Evolutionary conservation across 2,888 invertebrate genomes (phyloP), one percentile per base, ranked within the genome.

Genomic region (Mechanitis messenoides): DNA sequence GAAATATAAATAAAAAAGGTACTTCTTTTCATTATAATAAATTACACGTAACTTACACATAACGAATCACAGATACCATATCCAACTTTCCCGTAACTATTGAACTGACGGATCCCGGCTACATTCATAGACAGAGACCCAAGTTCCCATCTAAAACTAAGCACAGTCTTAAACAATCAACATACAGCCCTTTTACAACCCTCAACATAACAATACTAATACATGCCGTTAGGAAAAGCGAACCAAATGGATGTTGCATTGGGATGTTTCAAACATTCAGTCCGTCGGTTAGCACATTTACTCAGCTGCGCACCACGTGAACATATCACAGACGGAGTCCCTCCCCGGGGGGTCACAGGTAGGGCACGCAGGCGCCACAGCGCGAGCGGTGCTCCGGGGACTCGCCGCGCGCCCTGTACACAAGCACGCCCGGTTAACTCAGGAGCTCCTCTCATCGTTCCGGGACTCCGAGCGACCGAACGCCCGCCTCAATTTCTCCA

Each of bases 401-500:
- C 67, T 78, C 87, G 65, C 85, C 87, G 74, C 83, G 83, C 79
- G 85, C 86, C 88, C 88, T 87, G 88, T 77, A 87, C 87, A 88
- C 83, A 87, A 84, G 84, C 87, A 87, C 79, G 76, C 78, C 78
- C 70, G 68, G 71, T 83, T 84, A 81, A 73, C 91, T 92, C 92
- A 93, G 81, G 91, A 92, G 76, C 90, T 84, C 66, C 90, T 78
- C 82, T 90, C 83, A 77, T 85, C 87, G 62, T 79, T 76, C 38
- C 84, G 90, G 62, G 90, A 85, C 57, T 91, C 91, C 70, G 89
- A 84, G 71, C 92, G 92, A 71, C 92, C 92, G 75, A 95, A 87
- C 69, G 94, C 94, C 67, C 93, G 91, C 88, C 94, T 93, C 83
- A 95, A 83, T 85, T 95, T 95, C 86, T 95, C 95, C 82, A 95